These are phyloP conservation scores for Plutella xylostella DNA, from an alignment of 2,888 invertebrate genomes.

Conservation along the genomic window DNA sequence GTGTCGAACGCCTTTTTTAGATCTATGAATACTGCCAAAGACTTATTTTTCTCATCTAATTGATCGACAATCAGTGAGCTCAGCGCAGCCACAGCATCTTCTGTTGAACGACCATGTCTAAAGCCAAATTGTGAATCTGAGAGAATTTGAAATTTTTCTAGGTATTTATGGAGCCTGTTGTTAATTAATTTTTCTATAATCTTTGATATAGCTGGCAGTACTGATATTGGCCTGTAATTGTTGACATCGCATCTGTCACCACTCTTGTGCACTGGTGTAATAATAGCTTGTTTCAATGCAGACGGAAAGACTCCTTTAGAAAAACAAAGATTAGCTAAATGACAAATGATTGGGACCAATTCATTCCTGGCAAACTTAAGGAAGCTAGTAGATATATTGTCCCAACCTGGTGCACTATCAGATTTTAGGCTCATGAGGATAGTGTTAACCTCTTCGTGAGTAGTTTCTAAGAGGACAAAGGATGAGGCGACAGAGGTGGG, in stretches of 20 bases:
- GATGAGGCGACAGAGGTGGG: background rate
- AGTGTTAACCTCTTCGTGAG: background rate
- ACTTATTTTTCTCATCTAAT: conserved; percentile 4
- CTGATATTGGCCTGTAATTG: conserved; percentile 9
- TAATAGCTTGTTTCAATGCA: background rate
- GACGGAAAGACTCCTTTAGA: background rate
- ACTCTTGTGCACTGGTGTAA: background rate
- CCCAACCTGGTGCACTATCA: background rate
- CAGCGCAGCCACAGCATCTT: conserved; percentile 9
- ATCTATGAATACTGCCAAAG: conserved; percentile 12
- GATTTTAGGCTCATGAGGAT: background rate
- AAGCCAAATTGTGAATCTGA: conserved; percentile 15
- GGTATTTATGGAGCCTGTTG: conserved; percentile 2
- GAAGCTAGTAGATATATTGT: background rate
- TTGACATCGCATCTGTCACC: conserved; percentile 4
- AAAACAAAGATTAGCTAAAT: background rate
- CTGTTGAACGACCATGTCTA: conserved; percentile 10
- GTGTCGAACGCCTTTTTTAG: conserved; percentile 13
- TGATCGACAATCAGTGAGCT: conserved; percentile 3
- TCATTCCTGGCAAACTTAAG: background rate
- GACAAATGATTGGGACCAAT: background rate
- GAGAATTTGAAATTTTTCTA: conserved; percentile 10
- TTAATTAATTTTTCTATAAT: conserved; percentile 11
- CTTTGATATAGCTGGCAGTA: conserved; percentile 6
- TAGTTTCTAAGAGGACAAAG: background rate